Evolutionary conservation across 2,888 invertebrate genomes (phyloP), one percentile per base, ranked within the genome.

Genomic region (Strigamia maritima): DNA sequence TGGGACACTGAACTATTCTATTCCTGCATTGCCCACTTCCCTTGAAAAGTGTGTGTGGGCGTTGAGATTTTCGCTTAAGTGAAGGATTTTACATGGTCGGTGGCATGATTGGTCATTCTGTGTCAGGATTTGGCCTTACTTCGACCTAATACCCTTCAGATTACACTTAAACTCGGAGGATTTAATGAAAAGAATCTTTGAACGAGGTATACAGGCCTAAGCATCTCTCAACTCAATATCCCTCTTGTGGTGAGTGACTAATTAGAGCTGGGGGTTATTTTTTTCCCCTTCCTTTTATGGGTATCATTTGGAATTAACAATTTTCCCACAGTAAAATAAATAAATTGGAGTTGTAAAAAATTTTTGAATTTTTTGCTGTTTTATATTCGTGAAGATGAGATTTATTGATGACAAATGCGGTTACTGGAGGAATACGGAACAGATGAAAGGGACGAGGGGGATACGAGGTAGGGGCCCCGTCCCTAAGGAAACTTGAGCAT

Each of bases 231-330:
- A 65, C 24, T 65, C 19, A 70, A 26, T 7, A 70, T 70, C 70
- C 70, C 70, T 28, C 70, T 70, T 70, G 28, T 70, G 70, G 70
- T 70, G 70, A 70, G 70, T 70, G 70, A 70, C 70, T 70, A 70
- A 70, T 70, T 70, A 70, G 60, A 44, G 22, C 60, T 65, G 12
- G 24, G 28, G 70, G 24, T 35, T 35, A 35, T 35, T 35, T 35
- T 35, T 35, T 35, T 35, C 35, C 35, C 8, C 19, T 19, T 16
- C 24, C 24, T 70, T 70, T 28, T 70, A 70, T 26, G 70, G 28
- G 70, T 70, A 28, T 70, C 70, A 26, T 70, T 54, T 70, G 28
- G 16, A 65, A 24, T 65, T 22, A 24, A 65, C 60, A 24, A 16
- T 70, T 70, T 70, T 70, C 70, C 70, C 70, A 70, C 70, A 70